Evolutionary conservation across 2,888 invertebrate genomes (phyloP).

Genomic region (Halocaridina rubra): DNA sequence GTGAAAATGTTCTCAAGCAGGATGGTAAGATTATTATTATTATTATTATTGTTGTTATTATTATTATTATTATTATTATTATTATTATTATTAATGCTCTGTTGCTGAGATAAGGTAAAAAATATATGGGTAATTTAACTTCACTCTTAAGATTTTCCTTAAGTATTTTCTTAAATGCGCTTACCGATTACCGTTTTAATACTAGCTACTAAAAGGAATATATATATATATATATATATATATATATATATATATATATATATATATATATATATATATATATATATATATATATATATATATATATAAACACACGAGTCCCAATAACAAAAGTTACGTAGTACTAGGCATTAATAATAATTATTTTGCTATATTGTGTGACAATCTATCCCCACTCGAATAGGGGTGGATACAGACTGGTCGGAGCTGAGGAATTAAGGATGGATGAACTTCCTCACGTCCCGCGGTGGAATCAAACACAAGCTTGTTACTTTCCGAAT

Average conservation of each 20-base stretch:
- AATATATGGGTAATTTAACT: background rate
- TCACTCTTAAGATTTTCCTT: no score
- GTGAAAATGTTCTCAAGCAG: no score
- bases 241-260: background rate
- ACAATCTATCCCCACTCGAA: background rate
- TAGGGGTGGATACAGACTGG: no score
- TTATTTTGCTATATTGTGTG: background rate
- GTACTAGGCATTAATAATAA: no score
- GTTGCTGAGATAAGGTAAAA: background rate
- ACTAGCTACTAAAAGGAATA: background rate
- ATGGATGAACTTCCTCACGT: no score
- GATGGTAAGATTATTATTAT: background rate
- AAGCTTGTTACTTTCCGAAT: background rate
- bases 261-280: background rate
- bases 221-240: constrained; percentile 3
- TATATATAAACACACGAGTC: no score
- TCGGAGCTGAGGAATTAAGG: no score
- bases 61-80: background rate
- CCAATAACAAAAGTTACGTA: no score
- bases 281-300: background rate
- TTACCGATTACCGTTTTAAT: no score
- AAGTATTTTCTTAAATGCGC: no score
- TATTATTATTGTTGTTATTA: background rate
- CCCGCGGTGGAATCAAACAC: no score
- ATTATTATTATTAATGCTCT: background rate